A percentile compares a stretch with the other conserved stretches of the same genome.
Conservation (phyloP, 2,113 vertebrate genomes). For the Alethe castanea region DNA sequence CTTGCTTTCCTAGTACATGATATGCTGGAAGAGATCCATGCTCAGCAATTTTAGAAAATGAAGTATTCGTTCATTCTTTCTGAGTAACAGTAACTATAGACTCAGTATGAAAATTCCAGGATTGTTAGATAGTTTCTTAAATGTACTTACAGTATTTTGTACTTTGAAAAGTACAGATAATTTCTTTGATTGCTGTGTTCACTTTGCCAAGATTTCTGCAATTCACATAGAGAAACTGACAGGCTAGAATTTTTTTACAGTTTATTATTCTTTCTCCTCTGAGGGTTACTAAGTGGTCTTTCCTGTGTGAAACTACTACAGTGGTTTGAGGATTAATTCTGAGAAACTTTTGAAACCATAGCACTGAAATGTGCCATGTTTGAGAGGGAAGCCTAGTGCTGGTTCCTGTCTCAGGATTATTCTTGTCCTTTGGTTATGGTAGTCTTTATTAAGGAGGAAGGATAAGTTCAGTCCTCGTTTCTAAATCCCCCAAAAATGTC, state of each 20-base stretch:
- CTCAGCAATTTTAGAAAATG: not conserved
- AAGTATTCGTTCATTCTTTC: not conserved
- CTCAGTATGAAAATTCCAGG: not conserved
- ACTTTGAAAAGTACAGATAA: not conserved
- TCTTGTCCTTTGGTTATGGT: not conserved
- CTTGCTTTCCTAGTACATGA: not conserved
- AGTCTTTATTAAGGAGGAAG: not conserved
- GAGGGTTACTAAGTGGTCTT: not conserved
- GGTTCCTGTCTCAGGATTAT: not conserved
- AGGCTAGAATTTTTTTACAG: not conserved
- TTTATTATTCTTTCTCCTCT: constrained; percentile 15
- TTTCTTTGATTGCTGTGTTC: not conserved
- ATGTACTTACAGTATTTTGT: not conserved
- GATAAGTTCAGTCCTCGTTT: not conserved
- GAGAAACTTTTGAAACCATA: not conserved
- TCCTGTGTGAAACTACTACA: not conserved
- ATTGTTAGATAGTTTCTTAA: not conserved
- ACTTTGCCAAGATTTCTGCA: not conserved
- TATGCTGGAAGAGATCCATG: not conserved
- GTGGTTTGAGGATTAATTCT: not conserved
- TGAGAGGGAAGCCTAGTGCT: not conserved
- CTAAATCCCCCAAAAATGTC: not conserved
- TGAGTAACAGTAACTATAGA: not conserved
- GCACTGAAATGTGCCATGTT: not conserved
- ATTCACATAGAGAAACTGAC: not conserved